Evolutionary conservation across 2,113 vertebrate species (phyloP).

Genomic region (Pardalotus punctatus): DNA sequence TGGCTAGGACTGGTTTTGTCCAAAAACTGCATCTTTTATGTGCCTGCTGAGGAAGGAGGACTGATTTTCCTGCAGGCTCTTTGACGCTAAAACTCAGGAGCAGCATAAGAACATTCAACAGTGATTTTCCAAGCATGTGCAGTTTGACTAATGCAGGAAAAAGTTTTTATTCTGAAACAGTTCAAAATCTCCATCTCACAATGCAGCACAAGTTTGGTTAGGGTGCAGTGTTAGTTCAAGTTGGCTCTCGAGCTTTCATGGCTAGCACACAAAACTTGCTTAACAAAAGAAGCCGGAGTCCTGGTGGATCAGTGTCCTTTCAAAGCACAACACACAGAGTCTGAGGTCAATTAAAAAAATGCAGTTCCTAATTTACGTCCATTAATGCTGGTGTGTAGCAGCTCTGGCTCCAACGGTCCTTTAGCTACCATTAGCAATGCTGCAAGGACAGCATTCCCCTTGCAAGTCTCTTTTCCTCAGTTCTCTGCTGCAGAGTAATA

Average conservation of each 20-base stretch:
- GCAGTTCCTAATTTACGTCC: neutral
- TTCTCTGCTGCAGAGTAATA: neutral
- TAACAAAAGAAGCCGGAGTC: neutral
- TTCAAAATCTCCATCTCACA: neutral
- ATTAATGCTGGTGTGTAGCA: neutral
- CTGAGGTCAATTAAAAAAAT: neutral
- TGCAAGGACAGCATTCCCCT: neutral
- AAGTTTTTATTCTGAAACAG: neutral
- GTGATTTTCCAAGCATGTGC: neutral
- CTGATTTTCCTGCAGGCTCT: neutral
- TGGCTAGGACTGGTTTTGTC: neutral
- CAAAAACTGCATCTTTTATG: neutral
- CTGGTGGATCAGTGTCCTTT: neutral
- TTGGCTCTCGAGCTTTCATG: neutral
- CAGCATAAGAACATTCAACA: neutral
- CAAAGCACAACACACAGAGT: neutral
- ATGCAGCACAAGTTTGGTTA: neutral
- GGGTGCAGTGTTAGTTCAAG: neutral
- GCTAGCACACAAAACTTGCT: neutral
- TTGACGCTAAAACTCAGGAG: accelerated
- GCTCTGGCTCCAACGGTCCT: neutral
- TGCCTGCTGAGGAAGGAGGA: neutral
- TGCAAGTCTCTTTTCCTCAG: neutral
- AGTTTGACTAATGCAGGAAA: neutral
- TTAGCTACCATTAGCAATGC: neutral